A percentile compares a stretch with the other conserved stretches of the same genome.
Conservation (phyloP, 2,797 vertebrate genomes). For the Manis pentadactyla region DNA sequence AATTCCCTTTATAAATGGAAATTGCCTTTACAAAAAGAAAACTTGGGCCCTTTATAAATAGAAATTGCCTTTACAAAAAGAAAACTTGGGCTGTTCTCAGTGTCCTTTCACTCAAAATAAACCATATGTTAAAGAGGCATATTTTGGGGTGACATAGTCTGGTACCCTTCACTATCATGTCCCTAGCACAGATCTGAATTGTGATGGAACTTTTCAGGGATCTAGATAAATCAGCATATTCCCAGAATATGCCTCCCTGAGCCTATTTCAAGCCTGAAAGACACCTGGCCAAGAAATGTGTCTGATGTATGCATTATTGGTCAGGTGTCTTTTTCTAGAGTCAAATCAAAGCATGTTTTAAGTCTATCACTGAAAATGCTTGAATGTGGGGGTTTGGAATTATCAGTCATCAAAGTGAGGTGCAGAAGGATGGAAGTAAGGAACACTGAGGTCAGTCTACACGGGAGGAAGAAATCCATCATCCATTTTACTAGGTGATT, state of each 20-base stretch:
- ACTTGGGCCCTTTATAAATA: not conserved
- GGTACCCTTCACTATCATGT: not conserved
- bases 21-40: not conserved
- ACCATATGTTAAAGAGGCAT: not conserved
- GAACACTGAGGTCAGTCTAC: not conserved
- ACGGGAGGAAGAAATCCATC: not conserved
- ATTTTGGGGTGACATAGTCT: not conserved
- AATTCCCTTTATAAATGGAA: not conserved
- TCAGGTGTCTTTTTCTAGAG: conserved; percentile 49
- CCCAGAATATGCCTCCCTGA: conserved; percentile 9
- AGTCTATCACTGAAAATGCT: not conserved
- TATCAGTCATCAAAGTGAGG: conserved; percentile 16
- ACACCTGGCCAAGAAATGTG: conserved; percentile 11
- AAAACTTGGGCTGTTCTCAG: not conserved
- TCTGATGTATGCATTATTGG: conserved; percentile 9
- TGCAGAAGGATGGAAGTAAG: not conserved
- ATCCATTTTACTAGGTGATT: conserved; percentile 7
- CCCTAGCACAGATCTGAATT: not conserved
- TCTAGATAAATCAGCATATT: conserved; percentile 10
- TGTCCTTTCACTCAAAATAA: conserved; percentile 25
- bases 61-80: not conserved
- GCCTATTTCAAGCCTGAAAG: not conserved
- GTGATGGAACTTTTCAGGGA: not conserved
- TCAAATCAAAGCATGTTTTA: conserved; percentile 17
- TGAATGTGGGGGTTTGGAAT: not conserved